A percentile compares a stretch with the other conserved stretches of the same genome.
These are phyloP conservation scores for Parus major DNA, from an alignment of 2,113 vertebrate genomes.

Conservation along the genomic window DNA sequence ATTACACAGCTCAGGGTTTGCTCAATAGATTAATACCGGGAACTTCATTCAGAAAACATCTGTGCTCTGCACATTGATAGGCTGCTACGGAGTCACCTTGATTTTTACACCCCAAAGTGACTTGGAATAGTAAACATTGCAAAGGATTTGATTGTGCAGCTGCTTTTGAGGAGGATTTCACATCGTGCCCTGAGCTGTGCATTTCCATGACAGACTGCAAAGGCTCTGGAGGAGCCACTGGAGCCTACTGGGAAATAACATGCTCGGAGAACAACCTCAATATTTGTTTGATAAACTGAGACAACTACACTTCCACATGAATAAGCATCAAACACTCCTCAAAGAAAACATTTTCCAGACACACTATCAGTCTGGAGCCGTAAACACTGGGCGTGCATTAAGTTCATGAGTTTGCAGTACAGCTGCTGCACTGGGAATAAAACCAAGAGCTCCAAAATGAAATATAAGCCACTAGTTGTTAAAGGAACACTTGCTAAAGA, in stretches of 20 bases:
- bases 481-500: background rate
- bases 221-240: background rate
- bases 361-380: background rate
- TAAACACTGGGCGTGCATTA: background rate
- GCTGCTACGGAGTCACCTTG: background rate
- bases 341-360: slow-evolving; percentile 19
- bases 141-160: background rate
- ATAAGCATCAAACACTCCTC: slow-evolving; percentile 15
- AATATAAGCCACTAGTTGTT: background rate
- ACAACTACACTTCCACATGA: background rate
- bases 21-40: background rate
- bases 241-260: background rate
- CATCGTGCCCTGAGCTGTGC: background rate
- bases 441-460: slow-evolving; percentile 2
- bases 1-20: background rate
- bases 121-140: background rate
- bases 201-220: background rate
- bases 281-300: slow-evolving; percentile 39
- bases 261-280: background rate
- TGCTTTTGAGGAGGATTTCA: background rate
- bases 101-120: background rate
- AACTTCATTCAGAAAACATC: background rate
- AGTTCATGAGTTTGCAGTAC: background rate
- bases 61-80: background rate
- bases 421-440: background rate